Evolutionary conservation across 2,888 invertebrate genomes (phyloP).

Genomic region (Halocaridina rubra): DNA sequence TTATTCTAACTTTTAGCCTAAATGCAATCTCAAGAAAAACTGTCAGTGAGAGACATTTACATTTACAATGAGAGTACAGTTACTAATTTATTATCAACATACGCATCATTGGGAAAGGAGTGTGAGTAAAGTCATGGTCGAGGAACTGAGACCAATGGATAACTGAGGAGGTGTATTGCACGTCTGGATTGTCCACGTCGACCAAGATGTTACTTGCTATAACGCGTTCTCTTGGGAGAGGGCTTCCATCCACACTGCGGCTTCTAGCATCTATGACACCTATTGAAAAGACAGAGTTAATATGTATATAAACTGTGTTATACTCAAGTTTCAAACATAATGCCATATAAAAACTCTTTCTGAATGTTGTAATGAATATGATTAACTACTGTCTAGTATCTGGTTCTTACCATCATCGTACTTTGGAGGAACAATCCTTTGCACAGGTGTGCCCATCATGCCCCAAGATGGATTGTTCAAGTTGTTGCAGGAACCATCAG

Average conservation of each 20-base stretch:
- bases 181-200: slow-evolving; percentile 75
- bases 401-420: slow-evolving; percentile 65
- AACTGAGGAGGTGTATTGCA: slow-evolving; percentile 69
- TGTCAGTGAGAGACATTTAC: too few relatives aligned
- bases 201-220: slow-evolving; percentile 76
- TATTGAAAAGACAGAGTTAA: not conserved
- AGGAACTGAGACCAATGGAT: slow-evolving; percentile 73
- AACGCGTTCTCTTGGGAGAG: slow-evolving; percentile 80
- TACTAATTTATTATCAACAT: too few relatives aligned
- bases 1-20: too few relatives aligned
- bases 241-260: slow-evolving; percentile 70
- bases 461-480: slow-evolving; percentile 66
- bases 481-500: slow-evolving; percentile 66
- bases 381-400: too few relatives aligned
- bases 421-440: slow-evolving; percentile 65
- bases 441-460: slow-evolving; percentile 64
- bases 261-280: slow-evolving; percentile 66
- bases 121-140: slow-evolving; percentile 67
- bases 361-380: too few relatives aligned
- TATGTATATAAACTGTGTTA: not conserved
- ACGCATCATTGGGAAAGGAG: slow-evolving; percentile 63
- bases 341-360: too few relatives aligned
- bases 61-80: too few relatives aligned
- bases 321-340: too few relatives aligned
- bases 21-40: too few relatives aligned